Evolutionary conservation across 35 echinoderm and acorn worm genomes (phyloP).

Genomic region (Diadema setosum): DNA sequence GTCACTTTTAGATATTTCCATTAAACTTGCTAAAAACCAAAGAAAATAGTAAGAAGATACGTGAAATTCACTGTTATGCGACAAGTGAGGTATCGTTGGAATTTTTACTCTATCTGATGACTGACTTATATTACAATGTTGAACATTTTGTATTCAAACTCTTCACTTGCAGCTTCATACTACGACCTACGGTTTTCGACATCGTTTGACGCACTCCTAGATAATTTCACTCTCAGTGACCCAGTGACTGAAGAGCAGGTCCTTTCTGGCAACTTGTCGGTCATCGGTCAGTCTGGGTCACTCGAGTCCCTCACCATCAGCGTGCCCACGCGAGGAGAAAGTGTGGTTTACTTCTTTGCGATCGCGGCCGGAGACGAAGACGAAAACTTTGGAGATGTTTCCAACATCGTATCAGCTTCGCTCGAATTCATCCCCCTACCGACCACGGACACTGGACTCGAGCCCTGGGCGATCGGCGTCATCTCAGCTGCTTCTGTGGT

Average conservation of each 20-base stretch:
- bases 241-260: not conserved
- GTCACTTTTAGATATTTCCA: too few relatives aligned
- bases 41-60: too few relatives aligned
- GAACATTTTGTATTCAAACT: too few relatives aligned
- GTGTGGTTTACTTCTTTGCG: constrained; percentile 12
- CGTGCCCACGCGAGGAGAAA: not conserved
- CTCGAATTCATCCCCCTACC: constrained; percentile 1
- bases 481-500: not conserved
- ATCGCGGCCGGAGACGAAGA: constrained; percentile 6
- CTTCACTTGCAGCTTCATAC: not conserved
- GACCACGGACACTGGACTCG: not conserved
- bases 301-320: not conserved
- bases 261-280: not conserved
- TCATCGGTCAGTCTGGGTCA: not conserved
- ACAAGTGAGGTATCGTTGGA: too few relatives aligned
- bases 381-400: constrained; percentile 16
- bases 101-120: too few relatives aligned
- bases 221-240: not conserved
- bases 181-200: constrained; percentile 16
- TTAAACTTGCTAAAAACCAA: too few relatives aligned
- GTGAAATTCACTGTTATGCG: too few relatives aligned
- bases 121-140: too few relatives aligned
- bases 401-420: constrained; percentile 30
- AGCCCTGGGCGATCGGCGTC: not conserved
- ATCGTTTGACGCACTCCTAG: not conserved